Percentiles rank a stretch among this genome's conserved stretches.
These are phyloP conservation scores for Drosophila parthenogenetica DNA, from an alignment of 2,888 invertebrate genomes.

Conservation along the genomic window DNA sequence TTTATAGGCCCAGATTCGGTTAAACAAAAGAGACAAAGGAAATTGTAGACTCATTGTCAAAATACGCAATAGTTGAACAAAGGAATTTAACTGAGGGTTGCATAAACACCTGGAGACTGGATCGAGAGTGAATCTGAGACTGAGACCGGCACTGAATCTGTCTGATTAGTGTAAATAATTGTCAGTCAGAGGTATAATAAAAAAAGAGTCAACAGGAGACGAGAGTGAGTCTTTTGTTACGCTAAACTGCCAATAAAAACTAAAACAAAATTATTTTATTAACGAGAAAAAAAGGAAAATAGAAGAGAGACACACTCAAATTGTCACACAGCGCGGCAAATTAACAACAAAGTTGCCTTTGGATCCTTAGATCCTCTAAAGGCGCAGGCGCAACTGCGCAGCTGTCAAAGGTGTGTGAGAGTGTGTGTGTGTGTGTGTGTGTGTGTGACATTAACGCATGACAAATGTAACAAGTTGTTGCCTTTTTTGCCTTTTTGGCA, in stretches of 20 bases:
- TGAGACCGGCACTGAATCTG: constrained; percentile 48
- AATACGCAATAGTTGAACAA: constrained; percentile 70
- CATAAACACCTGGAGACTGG: constrained; percentile 29
- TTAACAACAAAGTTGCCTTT: constrained; percentile 71
- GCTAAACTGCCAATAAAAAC: constrained; percentile 80
- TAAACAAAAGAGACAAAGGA: constrained; percentile 58
- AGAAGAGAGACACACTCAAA: constrained; percentile 57
- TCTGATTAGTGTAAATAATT: constrained; percentile 80
- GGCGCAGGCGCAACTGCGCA: constrained; percentile 64
- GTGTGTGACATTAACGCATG: constrained; percentile 80
- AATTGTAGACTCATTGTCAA: constrained; percentile 76
- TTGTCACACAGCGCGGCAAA: constrained; percentile 75
- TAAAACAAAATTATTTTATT: constrained; percentile 77
- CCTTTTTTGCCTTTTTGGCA: constrained; percentile 54
- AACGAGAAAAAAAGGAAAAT: constrained; percentile 36
- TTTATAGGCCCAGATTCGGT: constrained; percentile 65
- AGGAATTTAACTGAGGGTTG: constrained; percentile 60
- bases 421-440: constrained; percentile 62
- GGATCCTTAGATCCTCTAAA: constrained; percentile 19
- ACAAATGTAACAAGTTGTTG: constrained; percentile 82
- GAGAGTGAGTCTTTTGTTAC: constrained; percentile 58
- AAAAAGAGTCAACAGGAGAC: constrained; percentile 58
- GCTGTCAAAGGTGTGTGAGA: constrained; percentile 74
- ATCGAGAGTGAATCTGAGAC: constrained; percentile 21
- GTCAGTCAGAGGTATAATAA: constrained; percentile 60